Evolutionary conservation across 2,797 vertebrate species (phyloP), one percentile per base, ranked within the genome.

Genomic region (Malurus leucopterus): DNA sequence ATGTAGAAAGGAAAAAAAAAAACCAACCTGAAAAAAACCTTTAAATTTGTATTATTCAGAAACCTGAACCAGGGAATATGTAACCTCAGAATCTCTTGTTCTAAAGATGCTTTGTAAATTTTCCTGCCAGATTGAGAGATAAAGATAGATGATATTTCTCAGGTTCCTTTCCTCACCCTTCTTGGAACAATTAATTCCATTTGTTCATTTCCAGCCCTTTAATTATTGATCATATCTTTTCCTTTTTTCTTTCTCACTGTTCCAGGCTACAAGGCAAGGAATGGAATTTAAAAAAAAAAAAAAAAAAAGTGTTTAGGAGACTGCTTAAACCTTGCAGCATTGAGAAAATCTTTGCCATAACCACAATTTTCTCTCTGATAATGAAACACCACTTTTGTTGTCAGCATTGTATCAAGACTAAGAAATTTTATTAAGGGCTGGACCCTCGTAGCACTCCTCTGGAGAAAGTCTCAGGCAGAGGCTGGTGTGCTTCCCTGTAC

Each of bases 101-200:
- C 72, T 62, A 30, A 87, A 93, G 58, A 84, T 20, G 36, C 68
- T 93, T 58, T 85, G 44, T 88, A 86, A 90, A 94, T 69, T 90
- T 57, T 84, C 84, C 87, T 91, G 65, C 79, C 82, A 96, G 58
- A 88, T 17, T 91, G 70, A 91, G 40, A 68, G 51, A 92, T 81
- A 82, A 95, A 95, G 78, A 92, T 40, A 93, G 62, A 95, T 84
- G 75, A 41, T 50, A 89, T 82, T 94, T 94, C 63, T 87, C 82
- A 94, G 84, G 82, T 92, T 94, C 53, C 47, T 95, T 72, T 94
- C 65, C 53, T 89, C 59, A 58, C 49, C 30, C 76, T 57, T 84
- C 57, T 86, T 90, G 86, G 62, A 92, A 90, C 93, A 93, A 91
- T 86, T 89, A 61, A 93, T 91, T 90, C 34, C 44, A 89, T 92